phyloP scores from a whole-genome alignment of 2,797 vertebrate species.

The Sphenopsis melanotis region DNA sequence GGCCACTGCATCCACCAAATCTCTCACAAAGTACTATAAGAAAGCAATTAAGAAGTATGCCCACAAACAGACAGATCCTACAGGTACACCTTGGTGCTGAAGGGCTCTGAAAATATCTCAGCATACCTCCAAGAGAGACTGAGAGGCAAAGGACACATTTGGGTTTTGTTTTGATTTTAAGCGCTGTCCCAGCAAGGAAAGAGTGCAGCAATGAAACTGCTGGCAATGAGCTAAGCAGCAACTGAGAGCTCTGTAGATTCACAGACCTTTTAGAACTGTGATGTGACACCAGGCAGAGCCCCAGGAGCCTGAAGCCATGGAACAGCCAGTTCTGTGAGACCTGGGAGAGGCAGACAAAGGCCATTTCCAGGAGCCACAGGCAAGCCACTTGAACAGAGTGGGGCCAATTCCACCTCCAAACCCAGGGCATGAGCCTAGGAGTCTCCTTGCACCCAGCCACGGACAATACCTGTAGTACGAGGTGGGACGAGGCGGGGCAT shows the following conservation, averaged over 20 bases:
- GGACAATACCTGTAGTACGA: constrained; percentile 93
- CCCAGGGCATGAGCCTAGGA: not conserved
- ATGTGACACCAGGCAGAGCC: not conserved
- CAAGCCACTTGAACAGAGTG: rapidly evolving
- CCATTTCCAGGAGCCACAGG: rapidly evolving
- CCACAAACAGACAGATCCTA: not conserved
- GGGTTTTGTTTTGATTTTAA: not conserved
- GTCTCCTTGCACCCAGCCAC: rapidly evolving
- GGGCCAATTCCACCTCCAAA: not conserved
- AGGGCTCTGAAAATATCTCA: not conserved
- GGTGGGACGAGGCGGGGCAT: constrained; percentile 87
- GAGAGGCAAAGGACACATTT: not conserved
- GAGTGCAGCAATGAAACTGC: rapidly evolving
- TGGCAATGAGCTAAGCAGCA: not conserved
- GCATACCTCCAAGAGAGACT: rapidly evolving
- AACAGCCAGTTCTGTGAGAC: rapidly evolving
- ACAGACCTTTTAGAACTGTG: not conserved
- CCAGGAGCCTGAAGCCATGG: rapidly evolving
- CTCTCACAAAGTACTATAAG: rapidly evolving
- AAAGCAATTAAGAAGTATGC: not conserved
- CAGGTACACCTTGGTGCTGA: not conserved
- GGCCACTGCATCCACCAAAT: not conserved
- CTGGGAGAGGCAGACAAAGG: not conserved
- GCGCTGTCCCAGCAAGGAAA: not conserved
- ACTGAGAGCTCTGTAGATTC: not conserved